A percentile compares a stretch with the other conserved stretches of the same genome.
phyloP scores from a whole-genome alignment of 2,888 invertebrate species.

The Yponomeuta cagnagella region DNA sequence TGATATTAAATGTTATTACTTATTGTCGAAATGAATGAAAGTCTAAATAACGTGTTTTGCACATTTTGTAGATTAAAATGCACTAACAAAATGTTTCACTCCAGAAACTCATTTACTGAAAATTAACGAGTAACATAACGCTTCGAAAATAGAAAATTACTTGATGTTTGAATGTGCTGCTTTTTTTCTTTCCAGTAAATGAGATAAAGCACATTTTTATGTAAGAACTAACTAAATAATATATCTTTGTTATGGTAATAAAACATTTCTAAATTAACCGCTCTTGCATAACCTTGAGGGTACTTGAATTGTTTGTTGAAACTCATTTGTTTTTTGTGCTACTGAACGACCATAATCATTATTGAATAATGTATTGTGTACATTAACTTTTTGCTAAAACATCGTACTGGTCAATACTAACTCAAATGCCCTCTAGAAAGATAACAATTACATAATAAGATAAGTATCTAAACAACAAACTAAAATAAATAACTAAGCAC shows the following conservation, averaged over 20 bases:
- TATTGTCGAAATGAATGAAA: conserved; percentile 26
- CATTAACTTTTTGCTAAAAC: too few relatives aligned
- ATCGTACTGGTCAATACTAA: conserved; percentile 34
- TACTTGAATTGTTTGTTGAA: conserved; percentile 8
- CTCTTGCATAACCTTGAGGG: conserved; percentile 1
- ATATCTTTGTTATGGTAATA: not conserved
- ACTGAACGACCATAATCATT: not conserved
- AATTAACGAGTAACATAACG: conserved; percentile 14
- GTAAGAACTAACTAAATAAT: conserved; percentile 1
- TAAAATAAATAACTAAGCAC: conserved; percentile 40
- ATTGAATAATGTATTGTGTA: too few relatives aligned
- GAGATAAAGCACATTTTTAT: conserved; percentile 8
- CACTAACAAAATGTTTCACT: not conserved
- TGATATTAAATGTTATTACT: not conserved
- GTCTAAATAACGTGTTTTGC: conserved; percentile 47
- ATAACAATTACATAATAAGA: conserved; percentile 20
- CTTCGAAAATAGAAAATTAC: not conserved
- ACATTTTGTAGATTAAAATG: conserved; percentile 29
- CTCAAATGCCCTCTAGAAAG: conserved; percentile 29
- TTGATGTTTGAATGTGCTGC: not conserved
- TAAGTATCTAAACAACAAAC: conserved; percentile 20
- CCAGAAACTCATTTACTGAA: conserved; percentile 27
- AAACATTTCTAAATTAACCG: not conserved
- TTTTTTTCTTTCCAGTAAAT: conserved; percentile 27
- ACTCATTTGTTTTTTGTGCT: not conserved